Base-by-base conservation (phyloP, 2,797 vertebrate species). In the Mus spretus region DNA sequence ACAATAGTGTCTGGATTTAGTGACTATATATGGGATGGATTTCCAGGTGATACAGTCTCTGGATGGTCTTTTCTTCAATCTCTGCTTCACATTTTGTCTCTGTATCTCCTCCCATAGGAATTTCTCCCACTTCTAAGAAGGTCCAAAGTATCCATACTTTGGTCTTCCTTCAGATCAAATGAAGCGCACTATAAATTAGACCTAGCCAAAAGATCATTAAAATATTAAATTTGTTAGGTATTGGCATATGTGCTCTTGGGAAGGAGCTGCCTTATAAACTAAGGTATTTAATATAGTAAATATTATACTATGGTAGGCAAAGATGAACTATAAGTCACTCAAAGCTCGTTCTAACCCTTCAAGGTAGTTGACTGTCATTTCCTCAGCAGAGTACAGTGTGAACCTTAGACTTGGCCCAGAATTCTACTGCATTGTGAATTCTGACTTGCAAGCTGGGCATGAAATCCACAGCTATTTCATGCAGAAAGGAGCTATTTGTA, bases 191-290 rank as follows among this genome's bases (percentile, higher is more conserved):
- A 31, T 81, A 78, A 89, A 82, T 88, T 85, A 93, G 31, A 67
- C 44, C 14, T 87, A 72, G 79, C 93, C 19, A 94, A 88, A 95
- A 94, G 44, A 86, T 47, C 8, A 96, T 89, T 85, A 13, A 89
- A 11, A 93, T 65, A 31, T 10, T 77, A 67, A 53, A 9, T 87
- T 93, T 80, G 34, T 92, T 65, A 93, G 26, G 77, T 89, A 92
- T 84, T 93, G 7, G 70, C 40, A 50, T 83, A 84, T 80, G 34
- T 95, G 3, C 15, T 97, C 86, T 94, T 34, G 85, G 22, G 90
- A 81, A 70, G 67, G 59, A 9, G 17, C 47, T 95, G 28, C 75
- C 82, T 84, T 31, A 34, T 47, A 11, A 90, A 50, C 97, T 93
- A 79, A 28, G 86, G 63, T 65, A 61, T 92, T 96, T 89, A 83